These are phyloP conservation scores for Steinernema feltiae DNA, from an alignment of 1,140 invertebrate genomes.

Conservation along the genomic window DNA sequence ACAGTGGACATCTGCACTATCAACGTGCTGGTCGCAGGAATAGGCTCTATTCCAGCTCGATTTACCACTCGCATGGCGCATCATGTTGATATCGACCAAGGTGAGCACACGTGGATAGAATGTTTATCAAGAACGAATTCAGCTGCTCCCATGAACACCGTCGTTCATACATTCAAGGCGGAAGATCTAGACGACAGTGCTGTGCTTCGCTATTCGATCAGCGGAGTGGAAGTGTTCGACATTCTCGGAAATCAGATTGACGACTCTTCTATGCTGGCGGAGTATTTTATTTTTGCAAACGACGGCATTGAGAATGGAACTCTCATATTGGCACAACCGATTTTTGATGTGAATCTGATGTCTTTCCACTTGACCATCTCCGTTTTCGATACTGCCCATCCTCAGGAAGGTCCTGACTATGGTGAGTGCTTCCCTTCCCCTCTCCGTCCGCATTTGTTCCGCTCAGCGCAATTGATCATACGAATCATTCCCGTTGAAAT, in stretches of 20 bases:
- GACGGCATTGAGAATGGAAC: background rate
- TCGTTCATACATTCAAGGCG: background rate
- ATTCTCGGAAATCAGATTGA: background rate
- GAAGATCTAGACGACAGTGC: background rate
- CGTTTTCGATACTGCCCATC: background rate
- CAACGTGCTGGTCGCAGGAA: background rate
- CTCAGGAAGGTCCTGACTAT: background rate
- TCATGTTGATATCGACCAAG: background rate
- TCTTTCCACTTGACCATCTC: background rate
- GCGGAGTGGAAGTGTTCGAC: background rate
- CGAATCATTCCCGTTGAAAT: background rate
- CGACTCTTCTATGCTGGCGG: background rate
- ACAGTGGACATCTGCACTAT: background rate
- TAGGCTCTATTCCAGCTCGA: background rate
- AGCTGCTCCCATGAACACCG: background rate
- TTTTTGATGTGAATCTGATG: conserved; percentile 1
- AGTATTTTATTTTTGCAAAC: background rate
- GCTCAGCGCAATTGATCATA: background rate
- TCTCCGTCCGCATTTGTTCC: background rate
- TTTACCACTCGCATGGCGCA: background rate
- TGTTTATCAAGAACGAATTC: background rate
- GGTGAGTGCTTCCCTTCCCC: background rate
- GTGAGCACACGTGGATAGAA: background rate
- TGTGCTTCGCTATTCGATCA: background rate
- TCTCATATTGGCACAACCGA: background rate